Evolutionary conservation across 2,797 vertebrate species (phyloP).

Genomic region (Parauchenoglanis punctatus): DNA sequence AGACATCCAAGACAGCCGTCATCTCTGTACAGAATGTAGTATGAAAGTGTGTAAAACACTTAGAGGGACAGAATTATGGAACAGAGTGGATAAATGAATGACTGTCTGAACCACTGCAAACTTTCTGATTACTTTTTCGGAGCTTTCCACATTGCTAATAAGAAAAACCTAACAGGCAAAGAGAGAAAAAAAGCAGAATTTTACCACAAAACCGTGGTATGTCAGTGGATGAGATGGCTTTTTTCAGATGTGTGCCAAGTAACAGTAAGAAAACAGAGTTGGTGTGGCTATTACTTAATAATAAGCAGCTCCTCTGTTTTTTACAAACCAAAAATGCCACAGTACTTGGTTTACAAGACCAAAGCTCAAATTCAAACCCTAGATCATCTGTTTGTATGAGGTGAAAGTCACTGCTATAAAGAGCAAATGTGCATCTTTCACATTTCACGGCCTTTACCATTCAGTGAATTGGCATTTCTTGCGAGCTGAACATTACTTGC

Average conservation of each 20-base stretch:
- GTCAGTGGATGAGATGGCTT: neutral
- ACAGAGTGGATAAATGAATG: slow-evolving; percentile 7
- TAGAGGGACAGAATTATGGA: neutral
- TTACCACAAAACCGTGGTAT: neutral
- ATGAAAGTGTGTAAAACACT: neutral
- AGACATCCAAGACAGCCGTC: neutral
- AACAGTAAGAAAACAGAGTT: neutral
- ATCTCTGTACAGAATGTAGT: neutral
- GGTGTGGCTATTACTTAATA: neutral
- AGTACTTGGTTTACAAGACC: neutral
- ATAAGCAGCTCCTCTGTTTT: neutral
- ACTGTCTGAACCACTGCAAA: neutral
- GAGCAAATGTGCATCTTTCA: neutral
- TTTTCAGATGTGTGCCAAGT: neutral
- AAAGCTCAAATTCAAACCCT: neutral
- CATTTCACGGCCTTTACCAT: neutral
- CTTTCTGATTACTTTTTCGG: neutral
- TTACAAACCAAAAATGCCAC: neutral
- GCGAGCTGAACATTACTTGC: neutral
- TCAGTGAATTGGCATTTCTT: neutral
- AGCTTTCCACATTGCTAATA: neutral
- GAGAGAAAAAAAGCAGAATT: neutral
- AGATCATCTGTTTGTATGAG: neutral
- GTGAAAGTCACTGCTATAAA: neutral
- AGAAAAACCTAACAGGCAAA: neutral